These are phyloP conservation scores for Belgica antarctica DNA, from an alignment of 2,888 invertebrate genomes.

Conservation along the genomic window DNA sequence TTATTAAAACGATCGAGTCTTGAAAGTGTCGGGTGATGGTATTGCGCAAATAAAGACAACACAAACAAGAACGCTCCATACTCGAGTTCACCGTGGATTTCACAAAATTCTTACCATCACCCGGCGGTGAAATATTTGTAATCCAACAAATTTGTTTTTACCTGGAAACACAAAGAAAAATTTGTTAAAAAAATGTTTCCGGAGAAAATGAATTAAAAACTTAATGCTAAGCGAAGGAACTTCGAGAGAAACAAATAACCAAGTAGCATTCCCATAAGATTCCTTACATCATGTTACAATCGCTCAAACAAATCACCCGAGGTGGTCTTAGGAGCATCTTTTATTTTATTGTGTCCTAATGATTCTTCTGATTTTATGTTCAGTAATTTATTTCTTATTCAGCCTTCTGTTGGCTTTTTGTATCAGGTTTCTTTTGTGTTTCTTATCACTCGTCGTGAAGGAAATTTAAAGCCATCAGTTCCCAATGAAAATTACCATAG, in stretches of 20 bases:
- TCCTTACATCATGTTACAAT: conserved; percentile 30
- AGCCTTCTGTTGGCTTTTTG: conserved; percentile 29
- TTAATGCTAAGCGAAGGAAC: neutral
- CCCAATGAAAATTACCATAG: neutral
- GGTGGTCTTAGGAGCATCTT: conserved; percentile 26
- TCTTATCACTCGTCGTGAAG: conserved; percentile 21
- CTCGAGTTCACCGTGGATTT: neutral
- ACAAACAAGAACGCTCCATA: neutral
- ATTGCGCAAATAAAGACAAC: too few relatives aligned
- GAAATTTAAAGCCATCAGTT: neutral
- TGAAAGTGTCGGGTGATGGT: too few relatives aligned
- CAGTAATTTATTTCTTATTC: conserved; percentile 41
- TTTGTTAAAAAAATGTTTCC: too few relatives aligned
- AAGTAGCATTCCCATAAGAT: conserved; percentile 26
- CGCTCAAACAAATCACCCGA: conserved; percentile 26
- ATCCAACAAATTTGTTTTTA: neutral
- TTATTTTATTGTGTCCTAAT: conserved; percentile 34
- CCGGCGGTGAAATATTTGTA: neutral
- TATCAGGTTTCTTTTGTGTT: conserved; percentile 27
- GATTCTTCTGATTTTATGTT: conserved; percentile 30
- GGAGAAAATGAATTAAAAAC: too few relatives aligned
- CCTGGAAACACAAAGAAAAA: too few relatives aligned
- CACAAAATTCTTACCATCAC: neutral
- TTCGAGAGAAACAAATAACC: neutral
- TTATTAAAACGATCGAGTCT: too few relatives aligned